Evolutionary conservation across 2,113 vertebrate genomes (phyloP).

Genomic region (Tetrao urogallus): DNA sequence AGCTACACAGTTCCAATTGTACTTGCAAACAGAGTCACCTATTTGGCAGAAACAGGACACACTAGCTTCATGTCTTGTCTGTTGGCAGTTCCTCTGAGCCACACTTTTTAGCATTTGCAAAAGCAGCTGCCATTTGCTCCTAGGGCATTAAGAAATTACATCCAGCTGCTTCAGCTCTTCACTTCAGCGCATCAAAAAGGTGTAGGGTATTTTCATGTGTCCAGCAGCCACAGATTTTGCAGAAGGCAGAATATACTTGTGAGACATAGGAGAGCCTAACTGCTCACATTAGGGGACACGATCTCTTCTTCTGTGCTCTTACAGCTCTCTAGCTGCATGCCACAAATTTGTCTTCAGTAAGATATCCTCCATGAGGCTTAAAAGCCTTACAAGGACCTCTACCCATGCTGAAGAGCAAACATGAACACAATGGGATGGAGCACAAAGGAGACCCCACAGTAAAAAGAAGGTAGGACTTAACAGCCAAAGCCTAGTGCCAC

Average conservation of each 20-base stretch:
- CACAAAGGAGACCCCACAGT: background rate
- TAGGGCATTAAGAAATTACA: background rate
- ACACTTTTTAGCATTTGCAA: background rate
- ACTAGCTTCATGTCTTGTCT: rapidly evolving
- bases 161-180: background rate
- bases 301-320: background rate
- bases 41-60: rapidly evolving
- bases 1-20: background rate
- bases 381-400: background rate
- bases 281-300: rapidly evolving
- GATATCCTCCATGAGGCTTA: rapidly evolving
- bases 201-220: rapidly evolving
- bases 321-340: rapidly evolving
- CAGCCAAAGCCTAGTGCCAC: background rate
- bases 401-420: rapidly evolving
- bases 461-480: background rate
- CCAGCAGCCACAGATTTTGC: background rate
- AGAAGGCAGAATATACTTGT: background rate
- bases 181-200: background rate
- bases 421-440: background rate
- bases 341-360: rapidly evolving
- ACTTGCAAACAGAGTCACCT: background rate
- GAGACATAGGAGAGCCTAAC: rapidly evolving
- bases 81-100: background rate
- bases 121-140: background rate